Base-by-base conservation (phyloP, 2,797 vertebrate species). In the Arrhamphus sclerolepis region DNA sequence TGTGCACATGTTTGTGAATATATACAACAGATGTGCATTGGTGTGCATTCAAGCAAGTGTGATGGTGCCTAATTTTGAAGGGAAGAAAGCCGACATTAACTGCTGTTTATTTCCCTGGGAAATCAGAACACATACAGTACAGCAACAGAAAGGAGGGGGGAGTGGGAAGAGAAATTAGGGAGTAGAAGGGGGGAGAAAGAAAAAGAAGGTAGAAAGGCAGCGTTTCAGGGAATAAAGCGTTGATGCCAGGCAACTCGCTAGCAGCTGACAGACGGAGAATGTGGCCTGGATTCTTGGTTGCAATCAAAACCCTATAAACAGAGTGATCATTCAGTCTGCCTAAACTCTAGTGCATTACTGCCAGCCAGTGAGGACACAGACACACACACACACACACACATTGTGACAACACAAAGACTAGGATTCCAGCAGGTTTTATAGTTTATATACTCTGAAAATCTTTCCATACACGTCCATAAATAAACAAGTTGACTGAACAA, bases 221-320 rank as follows among this genome's bases (percentile, higher is more conserved):
- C 82, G 80, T 77, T 78, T 78, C 62, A 72, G 70, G 65, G 82
- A 80, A 70, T 78, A 71, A 87, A 72, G 66, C 76, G 79, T 87
- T 66, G 87, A 87, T 49, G 70, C 75, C 82, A 82, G 81, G 75
- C 80, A 70, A 74, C 77, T 83, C 43, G 57, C 78, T 82, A 86
- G 78, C 80, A 81, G 82, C 87, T 84, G 82, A 86, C 75, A 81
- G 80, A 84, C 64, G 44, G 77, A 81, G 83, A 84, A 84, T 72
- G 79, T 73, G 83, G 77, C 81, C 81, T 74, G 75, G 48, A 81
- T 87, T 84, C 82, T 81, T 64, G 77, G 82, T 63, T 78, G 84
- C 89, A 89, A 90, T 91, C 84, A 89, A 90, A 82, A 86, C 85
- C 86, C 67, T 76, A 90, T 87, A 87, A 89, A 89, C 88, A 85